Conservation (phyloP, 2,113 vertebrate genomes). For the Psittacus erithacus region DNA sequence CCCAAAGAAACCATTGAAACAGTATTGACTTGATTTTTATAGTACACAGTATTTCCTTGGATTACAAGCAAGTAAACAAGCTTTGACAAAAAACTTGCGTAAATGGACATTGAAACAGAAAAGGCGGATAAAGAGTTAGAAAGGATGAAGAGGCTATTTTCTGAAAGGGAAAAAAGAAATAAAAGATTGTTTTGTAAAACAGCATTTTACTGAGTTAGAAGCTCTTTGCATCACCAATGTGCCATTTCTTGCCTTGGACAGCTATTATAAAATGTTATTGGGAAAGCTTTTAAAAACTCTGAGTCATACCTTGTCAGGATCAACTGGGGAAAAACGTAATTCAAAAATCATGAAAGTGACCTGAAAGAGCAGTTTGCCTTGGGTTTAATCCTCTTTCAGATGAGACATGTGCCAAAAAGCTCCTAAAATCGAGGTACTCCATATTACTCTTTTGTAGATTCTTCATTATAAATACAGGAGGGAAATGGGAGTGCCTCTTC, state of each 20-base stretch:
- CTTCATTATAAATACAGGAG: not conserved
- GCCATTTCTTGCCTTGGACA: not conserved
- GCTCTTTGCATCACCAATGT: not conserved
- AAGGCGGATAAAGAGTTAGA: not conserved
- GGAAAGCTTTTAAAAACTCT: not conserved
- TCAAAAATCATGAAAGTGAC: not conserved
- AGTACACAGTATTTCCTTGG: not conserved
- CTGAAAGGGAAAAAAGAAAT: not conserved
- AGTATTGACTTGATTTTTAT: not conserved
- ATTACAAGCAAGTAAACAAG: not conserved
- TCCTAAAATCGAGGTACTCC: not conserved
- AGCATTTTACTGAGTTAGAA: not conserved
- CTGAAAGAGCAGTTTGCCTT: not conserved
- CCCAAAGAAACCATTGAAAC: not conserved
- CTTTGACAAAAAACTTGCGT: not conserved
- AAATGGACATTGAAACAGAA: not conserved
- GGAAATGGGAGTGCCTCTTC: not conserved
- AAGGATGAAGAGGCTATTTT: not conserved
- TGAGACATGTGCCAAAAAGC: not conserved
- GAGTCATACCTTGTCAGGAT: not conserved
- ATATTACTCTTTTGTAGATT: not conserved
- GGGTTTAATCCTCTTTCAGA: not conserved
- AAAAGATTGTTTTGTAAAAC: not conserved
- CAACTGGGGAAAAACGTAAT: not conserved
- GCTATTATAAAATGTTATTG: not conserved